Base-by-base conservation (phyloP, 1,140 invertebrate species). In the Carcinoscorpius rotundicauda region DNA sequence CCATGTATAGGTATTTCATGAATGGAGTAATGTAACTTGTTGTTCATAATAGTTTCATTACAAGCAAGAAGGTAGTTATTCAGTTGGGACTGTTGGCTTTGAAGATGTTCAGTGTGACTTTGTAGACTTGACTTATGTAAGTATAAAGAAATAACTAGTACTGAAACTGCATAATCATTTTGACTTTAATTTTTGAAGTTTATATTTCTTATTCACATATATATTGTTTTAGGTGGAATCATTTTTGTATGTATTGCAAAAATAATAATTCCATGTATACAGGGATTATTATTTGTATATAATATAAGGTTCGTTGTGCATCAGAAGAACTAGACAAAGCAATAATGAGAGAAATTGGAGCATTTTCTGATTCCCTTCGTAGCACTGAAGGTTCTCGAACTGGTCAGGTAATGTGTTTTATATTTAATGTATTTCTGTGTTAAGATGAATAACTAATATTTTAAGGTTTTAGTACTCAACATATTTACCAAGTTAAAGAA, bases 101-200 rank as follows among this genome's bases (percentile, higher is more conserved):
- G 88, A 91, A 70, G 95, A 98, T 79, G 89, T 97, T 6, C 90
- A 96, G 75, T 98, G 95, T 80, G 91, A 97, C 79, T 97, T 95
- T 75, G 90, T 98, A 69, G 93, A 97, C 78, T 89, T 97, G 72
- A 97, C 93, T 51, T 98, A 98, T 78, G 93, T 85, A 77, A 81
- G 81, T 78, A 52, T 52, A 29, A 29, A 29, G 29, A 29, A 29
- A 29, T 29, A 29, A 29, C 0, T 29, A 29, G 29, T 29, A 29
- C 29, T 29, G 29, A 29, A 29, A 29, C 29, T 29, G 29, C 0
- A 29, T 29, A 29, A 29, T 29, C 2, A 29, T 29, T 29, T 29
- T 29, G 2, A 29, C 29, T 29, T 29, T 0, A 29, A 29, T 29
- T 29, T 29, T 29, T 29, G 29, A 29, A 29, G 2, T 29, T 55